Percentiles rank a stretch among this genome's conserved stretches.
Evolutionary conservation across 2,113 vertebrate genomes (phyloP).

Genomic region (Sisor rabdophorus): DNA sequence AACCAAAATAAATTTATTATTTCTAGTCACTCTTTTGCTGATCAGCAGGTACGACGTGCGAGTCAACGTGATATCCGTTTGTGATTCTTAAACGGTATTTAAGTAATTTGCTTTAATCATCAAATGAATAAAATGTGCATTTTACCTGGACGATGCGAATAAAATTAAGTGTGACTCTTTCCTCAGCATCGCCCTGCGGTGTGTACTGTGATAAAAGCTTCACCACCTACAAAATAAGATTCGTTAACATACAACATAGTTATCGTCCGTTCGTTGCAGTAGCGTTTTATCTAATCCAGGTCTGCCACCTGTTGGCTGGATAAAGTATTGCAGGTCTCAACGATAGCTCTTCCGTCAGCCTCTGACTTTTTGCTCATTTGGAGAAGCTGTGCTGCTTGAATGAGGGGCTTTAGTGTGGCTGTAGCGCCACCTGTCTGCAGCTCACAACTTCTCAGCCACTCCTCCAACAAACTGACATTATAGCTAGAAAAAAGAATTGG

Average conservation of each 20-base stretch:
- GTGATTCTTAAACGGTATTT: background rate
- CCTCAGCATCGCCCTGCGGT: constrained; percentile 65
- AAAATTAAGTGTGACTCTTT: constrained; percentile 67
- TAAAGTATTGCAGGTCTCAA: constrained; percentile 71
- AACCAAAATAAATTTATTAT: background rate
- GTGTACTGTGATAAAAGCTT: constrained; percentile 70
- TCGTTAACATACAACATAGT: background rate
- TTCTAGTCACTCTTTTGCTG: background rate
- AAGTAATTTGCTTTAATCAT: background rate
- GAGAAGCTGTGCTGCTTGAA: constrained; percentile 75
- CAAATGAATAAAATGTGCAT: background rate
- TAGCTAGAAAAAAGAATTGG: constrained; percentile 56
- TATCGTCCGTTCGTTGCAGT: background rate
- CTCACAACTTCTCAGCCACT: constrained; percentile 69
- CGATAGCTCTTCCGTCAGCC: constrained; percentile 64
- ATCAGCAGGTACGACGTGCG: background rate
- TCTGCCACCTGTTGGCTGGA: constrained; percentile 69
- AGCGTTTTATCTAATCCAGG: background rate
- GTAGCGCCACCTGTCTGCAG: constrained; percentile 67
- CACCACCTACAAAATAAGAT: constrained; percentile 62
- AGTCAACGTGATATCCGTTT: too few relatives aligned
- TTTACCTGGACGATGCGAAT: constrained; percentile 69
- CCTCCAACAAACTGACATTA: constrained; percentile 74
- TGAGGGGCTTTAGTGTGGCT: constrained; percentile 70
- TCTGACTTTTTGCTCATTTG: constrained; percentile 73